Evolutionary conservation across 2,888 invertebrate genomes (phyloP), one percentile per base, ranked within the genome.

Genomic region (Thecophora atra): DNA sequence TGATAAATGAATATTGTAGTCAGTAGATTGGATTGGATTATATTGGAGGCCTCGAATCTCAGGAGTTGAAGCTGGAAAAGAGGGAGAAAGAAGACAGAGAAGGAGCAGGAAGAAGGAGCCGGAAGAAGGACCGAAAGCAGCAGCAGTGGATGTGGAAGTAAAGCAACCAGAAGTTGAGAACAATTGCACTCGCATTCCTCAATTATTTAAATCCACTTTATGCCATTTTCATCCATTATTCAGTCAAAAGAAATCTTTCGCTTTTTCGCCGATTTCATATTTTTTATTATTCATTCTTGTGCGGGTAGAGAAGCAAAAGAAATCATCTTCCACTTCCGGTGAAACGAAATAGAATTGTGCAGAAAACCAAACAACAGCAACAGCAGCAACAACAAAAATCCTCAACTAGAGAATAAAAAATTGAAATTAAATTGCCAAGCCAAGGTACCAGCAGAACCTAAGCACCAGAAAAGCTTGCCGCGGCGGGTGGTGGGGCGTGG

Each of bases 181-280:
- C 64, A 72, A 73, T 74, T 75, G 65, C 72, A 76, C 69, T 73
- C 75, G 71, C 64, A 66, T 75, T 72, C 37, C 60, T 76, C 71
- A 76, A 75, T 76, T 76, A 75, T 75, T 76, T 74, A 75, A 75
- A 76, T 76, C 74, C 74, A 75, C 72, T 76, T 75, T 76, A 72
- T 70, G 72, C 72, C 70, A 73, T 72, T 74, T 73, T 72, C 70
- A 73, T 73, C 65, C 72, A 73, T 73, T 70, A 70, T 70, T 70
- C 72, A 72, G 73, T 60, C 72, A 72, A 75, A 71, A 66, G 74
- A 75, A 76, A 76, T 75, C 73, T 72, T 73, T 52, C 75, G 68
- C 65, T 74, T 73, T 56, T 19, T 70, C 70, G 70, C 73, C 65
- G 70, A 71, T 75, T 75, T 74, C 73, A 75, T 77, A 73, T 75